These are phyloP conservation scores for Rhopalosiphum maidis DNA, from an alignment of 1,140 invertebrate species.

Conservation along the genomic window DNA sequence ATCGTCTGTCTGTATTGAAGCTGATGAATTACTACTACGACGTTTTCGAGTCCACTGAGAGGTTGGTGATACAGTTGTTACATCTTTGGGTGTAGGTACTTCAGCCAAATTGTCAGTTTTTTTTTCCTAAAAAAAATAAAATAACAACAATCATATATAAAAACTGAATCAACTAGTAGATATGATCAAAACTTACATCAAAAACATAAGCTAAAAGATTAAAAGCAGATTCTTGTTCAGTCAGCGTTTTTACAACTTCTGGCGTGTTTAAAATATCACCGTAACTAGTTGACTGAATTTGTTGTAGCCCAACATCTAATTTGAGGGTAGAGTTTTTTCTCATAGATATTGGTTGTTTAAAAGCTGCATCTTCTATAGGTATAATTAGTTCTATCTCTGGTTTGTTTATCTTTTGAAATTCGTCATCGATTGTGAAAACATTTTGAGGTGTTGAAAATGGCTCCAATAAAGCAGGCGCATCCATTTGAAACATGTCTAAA, in stretches of 20 bases:
- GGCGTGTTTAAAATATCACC: slow-evolving; percentile 50
- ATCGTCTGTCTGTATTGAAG: slow-evolving; percentile 49
- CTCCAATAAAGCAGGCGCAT: slow-evolving; percentile 28
- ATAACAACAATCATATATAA: not conserved
- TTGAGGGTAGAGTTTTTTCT: slow-evolving; percentile 38
- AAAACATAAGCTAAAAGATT: slow-evolving; percentile 59
- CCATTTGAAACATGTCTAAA: slow-evolving; percentile 50
- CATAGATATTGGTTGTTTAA: slow-evolving; percentile 44
- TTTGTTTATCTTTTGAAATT: not conserved
- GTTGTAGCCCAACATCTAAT: slow-evolving; percentile 48
- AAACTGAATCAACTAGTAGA: not conserved
- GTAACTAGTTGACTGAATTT: slow-evolving; percentile 49
- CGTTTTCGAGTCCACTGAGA: slow-evolving; percentile 41
- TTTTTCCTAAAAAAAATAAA: slow-evolving; percentile 29
- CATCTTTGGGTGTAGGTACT: slow-evolving; percentile 41
- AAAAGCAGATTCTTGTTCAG: slow-evolving; percentile 58
- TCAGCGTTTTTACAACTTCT: slow-evolving; percentile 55
- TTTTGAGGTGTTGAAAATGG: slow-evolving; percentile 52
- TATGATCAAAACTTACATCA: slow-evolving; percentile 54
- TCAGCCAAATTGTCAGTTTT: slow-evolving; percentile 36
- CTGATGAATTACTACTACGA: slow-evolving; percentile 53
- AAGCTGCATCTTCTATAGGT: slow-evolving; percentile 23
- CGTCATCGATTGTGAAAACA: slow-evolving; percentile 25
- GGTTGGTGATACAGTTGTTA: not conserved
- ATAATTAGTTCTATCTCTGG: slow-evolving; percentile 7